Evolutionary conservation across 2,797 vertebrate species (phyloP), one percentile per base, ranked within the genome.

Genomic region (Ambastaia sidthimunki): DNA sequence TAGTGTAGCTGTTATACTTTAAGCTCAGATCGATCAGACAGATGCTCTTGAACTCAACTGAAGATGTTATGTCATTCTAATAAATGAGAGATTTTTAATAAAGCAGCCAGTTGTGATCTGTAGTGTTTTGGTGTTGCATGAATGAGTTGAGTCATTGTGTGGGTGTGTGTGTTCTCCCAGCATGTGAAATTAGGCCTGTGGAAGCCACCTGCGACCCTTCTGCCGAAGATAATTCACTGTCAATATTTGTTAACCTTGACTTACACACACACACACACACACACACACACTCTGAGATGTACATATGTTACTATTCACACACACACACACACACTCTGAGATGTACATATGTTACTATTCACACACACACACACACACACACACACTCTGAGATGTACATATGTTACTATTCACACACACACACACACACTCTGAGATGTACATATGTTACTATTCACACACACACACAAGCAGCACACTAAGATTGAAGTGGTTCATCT

Each of bases 231-330:
- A 89, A 92, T 91, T 91, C 89, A 86, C 89, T 91, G 90, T 92
- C 91, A 89, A 90, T 93, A 92, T 91, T 90, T 91, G 91, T 93
- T 91, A 93, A 91, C 89, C 85, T 91, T 86, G 87, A 80, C 83
- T 80, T 75, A 82, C 62, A 65, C 69, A 80, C 65, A 80, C 37
- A 67, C 71, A 63, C 66, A 76, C 19, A 73, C 62, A 47, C 74
- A 23, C 48, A 41, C 74, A 63, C 54, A 57, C 76, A 68, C 67
- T 41, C 34, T 5, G 4, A 83, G 71, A 66, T 77, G 47, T 28
- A 73, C 47, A 18, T 19, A 23, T 52, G 44, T 69, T 7, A 31
- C 16, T 44, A 25, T 74, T 57, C 16, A 72, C 47, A 37, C 81
- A 75, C 21, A 83, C 7, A 76, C 37, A 44, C 55, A 3, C 48